Conservation (phyloP, 2,113 vertebrate species). For the Triplophysa tibetana region DNA sequence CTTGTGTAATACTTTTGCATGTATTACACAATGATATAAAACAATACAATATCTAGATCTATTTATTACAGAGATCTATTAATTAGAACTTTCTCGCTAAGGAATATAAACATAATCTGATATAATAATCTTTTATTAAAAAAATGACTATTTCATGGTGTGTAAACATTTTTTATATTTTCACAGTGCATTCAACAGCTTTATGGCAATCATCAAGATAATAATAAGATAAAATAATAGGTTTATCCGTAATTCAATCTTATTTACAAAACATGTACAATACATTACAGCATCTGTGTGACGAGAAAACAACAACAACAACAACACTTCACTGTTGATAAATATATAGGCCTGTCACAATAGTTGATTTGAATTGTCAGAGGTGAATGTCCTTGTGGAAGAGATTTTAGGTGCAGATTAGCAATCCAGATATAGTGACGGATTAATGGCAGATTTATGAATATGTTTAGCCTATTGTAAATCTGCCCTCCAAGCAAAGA, state of each 20-base stretch:
- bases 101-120: not conserved
- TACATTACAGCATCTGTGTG: not conserved
- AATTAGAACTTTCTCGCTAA: not conserved
- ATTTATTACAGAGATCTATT: not conserved
- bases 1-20: no score
- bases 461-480: slow-evolving; percentile 2
- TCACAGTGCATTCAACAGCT: slow-evolving; percentile 44
- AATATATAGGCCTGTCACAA: not conserved
- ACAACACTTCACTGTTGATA: not conserved
- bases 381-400: slow-evolving; percentile 1
- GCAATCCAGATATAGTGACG: not conserved
- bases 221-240: not conserved
- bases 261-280: slow-evolving; percentile 5
- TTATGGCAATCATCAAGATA: not conserved
- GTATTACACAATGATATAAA: no score
- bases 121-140: slow-evolving; percentile 32
- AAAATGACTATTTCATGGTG: slow-evolving; percentile 26
- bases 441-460: not conserved
- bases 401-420: slow-evolving; percentile 6
- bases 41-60: no score
- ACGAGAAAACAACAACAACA: not conserved
- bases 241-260: not conserved
- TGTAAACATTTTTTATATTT: slow-evolving; percentile 37
- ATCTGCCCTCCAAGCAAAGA: slow-evolving; percentile 11
- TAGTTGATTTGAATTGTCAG: not conserved